Evolutionary conservation across 2,888 invertebrate species (phyloP).

Genomic region (Cephus nigrinus): DNA sequence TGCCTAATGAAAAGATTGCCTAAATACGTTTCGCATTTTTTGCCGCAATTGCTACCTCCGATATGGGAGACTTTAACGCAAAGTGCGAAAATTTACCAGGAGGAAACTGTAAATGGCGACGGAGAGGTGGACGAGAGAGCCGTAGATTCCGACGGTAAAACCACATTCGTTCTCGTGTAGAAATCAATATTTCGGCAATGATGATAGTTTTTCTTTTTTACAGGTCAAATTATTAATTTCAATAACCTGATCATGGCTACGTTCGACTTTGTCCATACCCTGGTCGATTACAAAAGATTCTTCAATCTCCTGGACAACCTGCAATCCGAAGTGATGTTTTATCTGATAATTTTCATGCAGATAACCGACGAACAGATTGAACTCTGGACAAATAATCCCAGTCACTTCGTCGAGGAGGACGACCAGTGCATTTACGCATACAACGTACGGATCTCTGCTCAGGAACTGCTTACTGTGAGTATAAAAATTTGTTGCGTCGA

Average conservation of each 20-base stretch:
- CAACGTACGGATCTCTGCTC: slow-evolving; percentile 75
- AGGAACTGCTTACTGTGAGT: slow-evolving; percentile 72
- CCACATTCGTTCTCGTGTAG: slow-evolving; percentile 19
- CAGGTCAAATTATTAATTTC: slow-evolving; percentile 74
- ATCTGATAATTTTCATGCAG: slow-evolving; percentile 76
- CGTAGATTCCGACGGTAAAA: slow-evolving; percentile 73
- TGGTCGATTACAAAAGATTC: slow-evolving; percentile 72
- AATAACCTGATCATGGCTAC: slow-evolving; percentile 75
- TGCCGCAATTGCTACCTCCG: slow-evolving; percentile 73
- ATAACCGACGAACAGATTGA: slow-evolving; percentile 76
- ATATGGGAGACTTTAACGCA: slow-evolving; percentile 78
- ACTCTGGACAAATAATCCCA: slow-evolving; percentile 73
- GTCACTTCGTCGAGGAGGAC: slow-evolving; percentile 78
- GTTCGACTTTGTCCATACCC: slow-evolving; percentile 75
- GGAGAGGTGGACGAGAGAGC: slow-evolving; percentile 68
- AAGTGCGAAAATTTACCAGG: slow-evolving; percentile 75
- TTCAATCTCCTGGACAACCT: slow-evolving; percentile 71
- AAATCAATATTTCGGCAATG: not conserved
- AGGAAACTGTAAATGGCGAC: slow-evolving; percentile 72
- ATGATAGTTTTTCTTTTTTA: slow-evolving; percentile 19
- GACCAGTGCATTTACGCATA: slow-evolving; percentile 73
- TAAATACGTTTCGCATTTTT: slow-evolving; percentile 71
- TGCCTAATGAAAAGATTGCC: slow-evolving; percentile 73
- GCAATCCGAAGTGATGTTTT: slow-evolving; percentile 74
- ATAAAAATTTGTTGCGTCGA: slow-evolving; percentile 34